Conservation (phyloP, 2,113 vertebrate species). For the Chloroceryle aenea region DNA sequence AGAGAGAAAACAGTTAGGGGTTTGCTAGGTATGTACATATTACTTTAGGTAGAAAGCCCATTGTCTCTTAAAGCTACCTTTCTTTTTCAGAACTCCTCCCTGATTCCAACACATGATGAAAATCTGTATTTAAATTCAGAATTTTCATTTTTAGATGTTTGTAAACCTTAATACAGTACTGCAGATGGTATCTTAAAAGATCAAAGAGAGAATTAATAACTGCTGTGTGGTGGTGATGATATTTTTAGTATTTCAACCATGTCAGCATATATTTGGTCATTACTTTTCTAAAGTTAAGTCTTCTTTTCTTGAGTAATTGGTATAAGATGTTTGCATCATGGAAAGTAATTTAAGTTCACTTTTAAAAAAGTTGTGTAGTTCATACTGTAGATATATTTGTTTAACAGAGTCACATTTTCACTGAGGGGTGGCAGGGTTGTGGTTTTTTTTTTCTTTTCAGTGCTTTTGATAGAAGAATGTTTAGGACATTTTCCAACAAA, state of each 20-base stretch:
- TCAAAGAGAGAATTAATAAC: neutral
- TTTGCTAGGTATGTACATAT: conserved; percentile 11
- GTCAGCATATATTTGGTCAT: conserved; percentile 33
- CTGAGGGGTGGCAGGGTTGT: conserved; percentile 13
- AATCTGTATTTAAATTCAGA: neutral
- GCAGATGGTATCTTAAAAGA: conserved; percentile 6
- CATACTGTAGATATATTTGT: conserved; percentile 15
- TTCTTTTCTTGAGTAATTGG: conserved; percentile 35
- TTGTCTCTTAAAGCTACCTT: neutral
- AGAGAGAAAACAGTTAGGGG: neutral
- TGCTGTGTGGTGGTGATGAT: conserved; percentile 7
- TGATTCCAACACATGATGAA: neutral
- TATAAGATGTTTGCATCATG: conserved; percentile 62
- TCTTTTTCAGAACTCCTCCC: neutral
- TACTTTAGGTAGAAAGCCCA: neutral
- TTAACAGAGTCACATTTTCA: conserved; percentile 25
- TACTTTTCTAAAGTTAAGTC: conserved; percentile 2
- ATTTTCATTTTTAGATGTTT: conserved; percentile 3
- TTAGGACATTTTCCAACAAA: conserved; percentile 2
- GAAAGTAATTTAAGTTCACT: conserved; percentile 31
- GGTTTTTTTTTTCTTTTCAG: conserved; percentile 1
- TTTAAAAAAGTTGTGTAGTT: neutral
- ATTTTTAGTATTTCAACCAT: conserved; percentile 18
- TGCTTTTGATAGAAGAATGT: conserved; percentile 6
- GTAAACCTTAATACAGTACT: neutral